Evolutionary conservation across 2,888 invertebrate species (phyloP).

Genomic region (Glyphotaelius pellucidus): DNA sequence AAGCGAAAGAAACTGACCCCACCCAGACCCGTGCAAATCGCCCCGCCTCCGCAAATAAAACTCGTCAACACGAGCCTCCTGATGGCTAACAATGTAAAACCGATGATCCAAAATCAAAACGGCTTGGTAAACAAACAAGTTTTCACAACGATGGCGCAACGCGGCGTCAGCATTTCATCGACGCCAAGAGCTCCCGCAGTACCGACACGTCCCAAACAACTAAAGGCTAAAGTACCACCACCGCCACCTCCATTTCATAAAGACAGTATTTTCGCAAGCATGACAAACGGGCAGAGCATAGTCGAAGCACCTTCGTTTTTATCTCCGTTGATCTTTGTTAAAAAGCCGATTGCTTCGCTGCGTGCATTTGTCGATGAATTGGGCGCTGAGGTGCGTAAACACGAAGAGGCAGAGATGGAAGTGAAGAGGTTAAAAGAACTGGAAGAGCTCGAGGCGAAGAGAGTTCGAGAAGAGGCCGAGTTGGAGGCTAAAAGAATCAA

Average conservation of each 20-base stretch:
- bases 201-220: background rate
- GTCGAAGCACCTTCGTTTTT: slow-evolving; percentile 54
- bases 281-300: slow-evolving; percentile 41
- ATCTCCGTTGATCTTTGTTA: slow-evolving; percentile 49
- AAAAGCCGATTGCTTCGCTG: slow-evolving; percentile 43
- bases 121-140: slow-evolving; percentile 38
- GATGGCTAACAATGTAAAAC: background rate
- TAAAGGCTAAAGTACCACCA: background rate
- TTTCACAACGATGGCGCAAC: slow-evolving; percentile 48
- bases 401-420: slow-evolving; percentile 19
- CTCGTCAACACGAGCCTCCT: background rate
- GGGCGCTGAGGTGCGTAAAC: slow-evolving; percentile 41
- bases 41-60: background rate
- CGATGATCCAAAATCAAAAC: slow-evolving; percentile 5
- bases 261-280: slow-evolving; percentile 33
- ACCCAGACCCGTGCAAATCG: background rate
- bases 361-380: slow-evolving; percentile 43
- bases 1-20: slow-evolving; percentile 24
- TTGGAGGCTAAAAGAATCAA: slow-evolving; percentile 24
- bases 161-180: slow-evolving; percentile 46
- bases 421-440: slow-evolving; percentile 16
- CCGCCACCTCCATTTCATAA: slow-evolving; percentile 37
- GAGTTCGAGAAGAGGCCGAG: slow-evolving; percentile 22
- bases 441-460: background rate
- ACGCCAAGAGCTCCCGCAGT: background rate